Percentiles rank a stretch among this genome's conserved stretches.
phyloP scores from a whole-genome alignment of 2,888 invertebrate species.

The Agrochola litura region DNA sequence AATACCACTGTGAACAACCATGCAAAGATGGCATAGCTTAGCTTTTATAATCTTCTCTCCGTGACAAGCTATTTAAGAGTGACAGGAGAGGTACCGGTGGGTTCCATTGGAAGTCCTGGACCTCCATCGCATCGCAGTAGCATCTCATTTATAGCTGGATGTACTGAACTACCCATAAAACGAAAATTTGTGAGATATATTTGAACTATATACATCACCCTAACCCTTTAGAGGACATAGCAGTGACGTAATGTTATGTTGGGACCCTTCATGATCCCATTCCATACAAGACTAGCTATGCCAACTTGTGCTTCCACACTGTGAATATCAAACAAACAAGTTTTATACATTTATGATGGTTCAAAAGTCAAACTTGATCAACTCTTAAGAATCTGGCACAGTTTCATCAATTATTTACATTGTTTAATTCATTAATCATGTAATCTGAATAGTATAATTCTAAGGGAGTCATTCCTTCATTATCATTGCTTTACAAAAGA shows the following conservation, averaged over 20 bases:
- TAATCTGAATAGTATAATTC: not conserved
- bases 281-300: conserved; percentile 33
- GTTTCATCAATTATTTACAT: not conserved
- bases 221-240: not conserved
- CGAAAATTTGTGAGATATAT: not conserved
- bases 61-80: not conserved
- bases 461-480: not conserved
- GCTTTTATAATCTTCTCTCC: conserved; percentile 4
- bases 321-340: conserved; percentile 41
- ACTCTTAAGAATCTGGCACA: not conserved
- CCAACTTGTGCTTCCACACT: conserved; percentile 62
- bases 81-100: not conserved
- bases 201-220: not conserved
- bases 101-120: not conserved
- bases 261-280: not conserved
- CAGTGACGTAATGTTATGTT: not conserved
- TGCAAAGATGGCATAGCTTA: conserved; percentile 66
- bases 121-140: not conserved
- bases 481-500: not conserved
- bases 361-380: conserved; percentile 43
- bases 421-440: not conserved
- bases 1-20: conserved; percentile 85
- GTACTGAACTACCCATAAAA: conserved; percentile 1
- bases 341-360: conserved; percentile 29
- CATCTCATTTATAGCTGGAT: not conserved